Evolutionary conservation across 2,888 invertebrate genomes (phyloP), one percentile per base, ranked within the genome.

Genomic region (Synergus itoensis): DNA sequence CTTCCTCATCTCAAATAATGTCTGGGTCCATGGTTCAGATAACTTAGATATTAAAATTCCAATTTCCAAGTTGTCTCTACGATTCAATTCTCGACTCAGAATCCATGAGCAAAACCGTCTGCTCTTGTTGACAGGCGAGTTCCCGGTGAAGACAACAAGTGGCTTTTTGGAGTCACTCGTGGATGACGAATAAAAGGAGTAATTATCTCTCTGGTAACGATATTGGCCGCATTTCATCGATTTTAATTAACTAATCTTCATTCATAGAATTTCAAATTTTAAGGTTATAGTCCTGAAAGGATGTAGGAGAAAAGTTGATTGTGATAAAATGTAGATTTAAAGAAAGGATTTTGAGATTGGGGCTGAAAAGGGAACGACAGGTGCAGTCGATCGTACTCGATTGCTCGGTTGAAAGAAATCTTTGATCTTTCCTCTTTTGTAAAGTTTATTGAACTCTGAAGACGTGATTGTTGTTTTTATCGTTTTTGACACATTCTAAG

Each of bases 81-180:
- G 45, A 28, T 43, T 73, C n/a, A 53, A 36, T 53, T n/a, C 9
- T 73, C 36, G 16, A 2, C 4, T 40, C 8, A 53, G 11, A 36
- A n/a, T 4, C 40, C 21, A 11, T 5, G 16, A 16, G 14, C 36
- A 36, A 73, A 53, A 40, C 36, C 36, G 73, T 73, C 73, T 73
- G 73, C 73, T 73, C 48, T 53, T 36, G 73, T 53, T 73, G 73
- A 73, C 73, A 73, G 73, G n/a, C 73, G 73, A 48, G 53, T 53
- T 73, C 73, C 73, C 73, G 73, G 73, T 73, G 48, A 73, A 36
- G 53, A 73, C 73, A 69, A 69, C 69, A 73, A 73, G 73, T 73
- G 73, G 73, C 73, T 73, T 73, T 73, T 73, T 73, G 48, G 36
- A 73, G 73, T 73, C 73, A 53, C 48, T 73, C 69, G 69, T 53